Base-by-base conservation (phyloP, 2,113 vertebrate species). In the Herpetotheres cachinnans region DNA sequence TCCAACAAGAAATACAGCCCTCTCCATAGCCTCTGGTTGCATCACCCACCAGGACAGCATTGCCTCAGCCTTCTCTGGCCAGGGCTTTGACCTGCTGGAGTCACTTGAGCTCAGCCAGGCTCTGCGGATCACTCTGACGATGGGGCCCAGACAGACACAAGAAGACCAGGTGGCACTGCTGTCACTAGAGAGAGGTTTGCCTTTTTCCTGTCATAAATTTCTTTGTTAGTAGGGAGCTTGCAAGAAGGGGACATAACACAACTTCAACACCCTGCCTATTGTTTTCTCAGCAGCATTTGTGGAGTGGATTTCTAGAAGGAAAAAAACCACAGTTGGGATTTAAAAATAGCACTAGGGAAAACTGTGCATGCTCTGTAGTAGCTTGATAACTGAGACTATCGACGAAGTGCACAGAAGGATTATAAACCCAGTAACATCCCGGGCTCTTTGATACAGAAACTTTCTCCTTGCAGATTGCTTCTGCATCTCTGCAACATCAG, bases 41-140 rank as follows among this genome's bases (percentile, higher is more conserved):
- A 95, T 96, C 92, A 97, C 89, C 92, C 94, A 74, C 32, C 85
- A 52, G 82, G 47, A 86, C 76, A 92, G 90, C 88, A 86, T 90
- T 95, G 95, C 88, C 96, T 96, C 96, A 96, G 93, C 86, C 52
- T 92, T 32, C 87, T 76, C 65, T 54, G 80, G 89, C 86, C 83
- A 22, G 65, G 80, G 84, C 78, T 65, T 38, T 92, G 94, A 96
- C 95, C 86, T 71, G 50, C 90, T 54, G 50, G 32, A 86, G 96
- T 71, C 93, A 58, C 73, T 82, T 19, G 47, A 74, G 93, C 95
- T 91, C 93, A 86, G 91, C 80, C 24, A 8, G 61, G 72, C 86
- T 78, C 61, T 84, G 71, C 1, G 1, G 24, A 46, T 67, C 7
- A 2, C 67, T 16, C 72, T 84, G 77, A 26, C 0, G 3, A 36